Percentiles rank a stretch among this genome's conserved stretches.
Evolutionary conservation across 2,888 invertebrate species (phyloP).

Genomic region (Seira ritae): DNA sequence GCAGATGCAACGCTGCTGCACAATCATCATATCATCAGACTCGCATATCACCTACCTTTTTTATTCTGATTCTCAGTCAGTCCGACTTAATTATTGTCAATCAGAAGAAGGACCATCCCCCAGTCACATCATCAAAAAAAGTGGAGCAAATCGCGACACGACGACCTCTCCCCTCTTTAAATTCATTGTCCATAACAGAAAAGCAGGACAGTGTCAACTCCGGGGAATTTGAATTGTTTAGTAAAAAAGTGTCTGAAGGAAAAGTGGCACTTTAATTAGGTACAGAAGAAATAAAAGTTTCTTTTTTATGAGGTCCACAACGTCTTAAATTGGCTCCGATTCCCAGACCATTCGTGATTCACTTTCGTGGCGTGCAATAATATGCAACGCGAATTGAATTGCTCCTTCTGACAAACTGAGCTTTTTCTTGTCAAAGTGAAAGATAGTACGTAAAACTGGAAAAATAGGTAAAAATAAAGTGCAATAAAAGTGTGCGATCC

Average conservation of each 20-base stretch:
- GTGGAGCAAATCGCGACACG: conserved; percentile 51
- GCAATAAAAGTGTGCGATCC: neutral
- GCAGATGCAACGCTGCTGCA: conserved; percentile 16
- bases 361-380: neutral
- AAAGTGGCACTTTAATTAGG: neutral
- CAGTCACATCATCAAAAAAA: conserved; percentile 20
- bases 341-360: neutral
- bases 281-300: neutral
- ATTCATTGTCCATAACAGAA: neutral
- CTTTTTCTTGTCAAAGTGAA: neutral
- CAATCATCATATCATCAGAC: neutral
- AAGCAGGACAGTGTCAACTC: neutral
- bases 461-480: neutral
- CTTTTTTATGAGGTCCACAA: neutral
- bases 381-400: neutral
- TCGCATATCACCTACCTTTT: too few species aligned
- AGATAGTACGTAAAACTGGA: neutral
- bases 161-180: neutral
- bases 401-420: neutral
- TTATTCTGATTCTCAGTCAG: too few species aligned
- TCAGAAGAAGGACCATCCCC: neutral
- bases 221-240: neutral
- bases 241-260: neutral
- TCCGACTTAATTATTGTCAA: neutral
- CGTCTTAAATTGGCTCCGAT: neutral